These are phyloP conservation scores for Chloroceryle inda DNA, from an alignment of 2,797 vertebrate species.

Conservation along the genomic window DNA sequence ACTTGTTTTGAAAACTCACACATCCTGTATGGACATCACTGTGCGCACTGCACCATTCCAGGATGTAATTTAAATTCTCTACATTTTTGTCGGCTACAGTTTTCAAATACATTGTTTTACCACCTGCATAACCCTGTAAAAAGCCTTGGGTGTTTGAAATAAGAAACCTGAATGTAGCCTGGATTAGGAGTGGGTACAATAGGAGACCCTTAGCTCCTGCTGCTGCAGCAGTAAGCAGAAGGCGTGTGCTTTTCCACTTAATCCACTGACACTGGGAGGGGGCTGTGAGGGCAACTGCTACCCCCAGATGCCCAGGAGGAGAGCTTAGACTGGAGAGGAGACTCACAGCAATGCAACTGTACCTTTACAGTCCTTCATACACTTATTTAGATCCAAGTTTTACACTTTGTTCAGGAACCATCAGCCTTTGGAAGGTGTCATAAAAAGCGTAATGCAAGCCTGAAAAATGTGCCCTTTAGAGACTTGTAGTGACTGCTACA, in stretches of 20 bases:
- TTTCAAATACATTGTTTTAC: slow-evolving; percentile 56
- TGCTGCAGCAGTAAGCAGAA: neutral
- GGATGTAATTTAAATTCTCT: slow-evolving; percentile 72
- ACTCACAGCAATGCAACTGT: neutral
- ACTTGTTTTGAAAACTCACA: slow-evolving; percentile 56
- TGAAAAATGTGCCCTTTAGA: neutral
- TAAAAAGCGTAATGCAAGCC: neutral
- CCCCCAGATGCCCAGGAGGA: neutral
- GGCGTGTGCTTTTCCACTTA: slow-evolving; percentile 7
- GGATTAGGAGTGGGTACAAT: slow-evolving; percentile 41
- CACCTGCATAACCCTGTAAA: slow-evolving; percentile 48
- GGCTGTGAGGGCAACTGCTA: neutral
- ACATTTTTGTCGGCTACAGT: slow-evolving; percentile 61
- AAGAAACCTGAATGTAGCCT: slow-evolving; percentile 13
- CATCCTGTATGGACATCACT: slow-evolving; percentile 49
- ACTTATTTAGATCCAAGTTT: neutral
- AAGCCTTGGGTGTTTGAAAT: slow-evolving; percentile 40
- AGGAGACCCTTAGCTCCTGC: neutral
- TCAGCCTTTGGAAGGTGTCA: neutral
- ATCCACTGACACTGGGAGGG: neutral
- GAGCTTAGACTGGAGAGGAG: neutral
- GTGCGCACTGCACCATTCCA: slow-evolving; percentile 58
- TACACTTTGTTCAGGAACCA: neutral
- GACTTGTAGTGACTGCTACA: neutral
- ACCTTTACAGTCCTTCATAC: neutral